Base-by-base conservation (phyloP, 2,888 invertebrate species). In the Unio delphinus region DNA sequence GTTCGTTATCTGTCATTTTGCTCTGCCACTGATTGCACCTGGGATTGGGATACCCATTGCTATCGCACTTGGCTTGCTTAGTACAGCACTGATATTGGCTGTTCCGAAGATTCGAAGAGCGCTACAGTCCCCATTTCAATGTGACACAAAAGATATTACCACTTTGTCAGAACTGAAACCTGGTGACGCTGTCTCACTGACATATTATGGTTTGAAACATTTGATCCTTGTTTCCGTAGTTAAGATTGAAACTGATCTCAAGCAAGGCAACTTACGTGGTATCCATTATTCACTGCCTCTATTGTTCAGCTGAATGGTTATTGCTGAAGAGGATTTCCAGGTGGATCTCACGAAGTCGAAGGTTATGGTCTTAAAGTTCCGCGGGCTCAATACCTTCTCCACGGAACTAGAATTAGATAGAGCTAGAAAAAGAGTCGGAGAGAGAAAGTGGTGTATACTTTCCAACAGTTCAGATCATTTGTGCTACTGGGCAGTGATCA, bases 51-150 rank as follows among this genome's bases (percentile, higher is more conserved):
- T 70, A 58, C 58, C 70, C 18, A 20, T 70, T 7, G 20, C 63
- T 3, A 26, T 66, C 34, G 30, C 55, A 20, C 58, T 70, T 8
- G 28, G 66, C 7, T 18, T 66, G n/a, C 23, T 70, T 5, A 28
- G 66, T 4, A 34, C 63, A 8, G 63, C 28, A 18, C 54, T 70
- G 54, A 65, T 66, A 18, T 55, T 23, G 55, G 58, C 57, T n/a
- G 23, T 70, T 17, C 64, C 66, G 6, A 66, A 63, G 34, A 61
- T 70, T 20, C 66, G 60, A 55, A 62, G n/a, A 34, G 63, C 70
- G n/a, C 63, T 70, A 30, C 65, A 59, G 54, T 62, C 65, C 8
- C 69, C 62, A 6, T 69, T 69, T 65, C 17, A 55, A 26, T 65
- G 61, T 23, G 59, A 65, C 34, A 65, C 15, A 30, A 58, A 54